These are phyloP conservation scores for Autographa pulchrina DNA, from an alignment of 2,888 invertebrate genomes.

Conservation along the genomic window DNA sequence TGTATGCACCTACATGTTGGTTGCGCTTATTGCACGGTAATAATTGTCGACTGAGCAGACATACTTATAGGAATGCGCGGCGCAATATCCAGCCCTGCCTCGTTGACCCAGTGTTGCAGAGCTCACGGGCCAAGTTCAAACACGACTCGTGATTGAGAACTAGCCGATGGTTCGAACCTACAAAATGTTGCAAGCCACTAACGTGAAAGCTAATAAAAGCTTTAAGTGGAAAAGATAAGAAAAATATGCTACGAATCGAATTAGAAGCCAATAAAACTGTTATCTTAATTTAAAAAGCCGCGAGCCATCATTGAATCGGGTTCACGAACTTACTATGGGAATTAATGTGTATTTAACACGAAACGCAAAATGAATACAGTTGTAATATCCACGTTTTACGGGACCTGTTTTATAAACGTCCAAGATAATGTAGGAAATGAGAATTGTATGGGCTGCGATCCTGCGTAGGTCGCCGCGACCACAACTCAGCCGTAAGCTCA, in stretches of 20 bases:
- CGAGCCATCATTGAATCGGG: conserved; percentile 72
- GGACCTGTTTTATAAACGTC: conserved; percentile 46
- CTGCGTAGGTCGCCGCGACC: conserved; percentile 66
- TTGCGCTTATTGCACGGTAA: conserved; percentile 64
- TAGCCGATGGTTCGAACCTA: conserved; percentile 62
- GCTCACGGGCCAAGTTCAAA: conserved; percentile 80
- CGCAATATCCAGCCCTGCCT: conserved; percentile 61
- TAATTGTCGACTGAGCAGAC: conserved; percentile 70
- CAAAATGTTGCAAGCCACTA: conserved; percentile 68
- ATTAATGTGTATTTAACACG: conserved; percentile 65
- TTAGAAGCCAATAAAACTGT: conserved; percentile 81
- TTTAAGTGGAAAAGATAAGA: conserved; percentile 75
- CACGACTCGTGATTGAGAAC: conserved; percentile 66
- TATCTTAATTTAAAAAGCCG: conserved; percentile 82
- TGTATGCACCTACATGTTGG: conserved; percentile 43
- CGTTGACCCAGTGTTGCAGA: conserved; percentile 75
- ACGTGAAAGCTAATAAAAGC: conserved; percentile 74
- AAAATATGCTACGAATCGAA: conserved; percentile 74
- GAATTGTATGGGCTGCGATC: conserved; percentile 54
- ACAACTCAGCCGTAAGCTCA: conserved; percentile 74
- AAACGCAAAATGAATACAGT: conserved; percentile 45
- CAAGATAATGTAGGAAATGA: conserved; percentile 50
- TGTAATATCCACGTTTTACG: conserved; percentile 46
- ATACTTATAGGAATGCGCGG: conserved; percentile 64
- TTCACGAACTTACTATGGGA: conserved; percentile 70